Evolutionary conservation across 2,888 invertebrate genomes (phyloP).

Genomic region (Oxystoma pomonae): DNA sequence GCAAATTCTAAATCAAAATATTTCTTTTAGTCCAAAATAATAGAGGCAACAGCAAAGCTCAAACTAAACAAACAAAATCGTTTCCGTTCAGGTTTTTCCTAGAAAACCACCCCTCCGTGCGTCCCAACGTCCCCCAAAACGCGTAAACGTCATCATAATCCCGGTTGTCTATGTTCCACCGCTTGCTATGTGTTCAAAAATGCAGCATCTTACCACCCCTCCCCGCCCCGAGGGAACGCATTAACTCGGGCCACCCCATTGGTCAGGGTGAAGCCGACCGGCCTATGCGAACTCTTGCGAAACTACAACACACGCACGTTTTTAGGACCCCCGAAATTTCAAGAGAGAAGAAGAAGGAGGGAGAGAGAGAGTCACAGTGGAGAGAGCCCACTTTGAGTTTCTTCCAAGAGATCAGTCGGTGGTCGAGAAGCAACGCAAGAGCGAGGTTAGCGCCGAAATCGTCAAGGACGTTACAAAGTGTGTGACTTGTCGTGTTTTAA

Average conservation of each 20-base stretch:
- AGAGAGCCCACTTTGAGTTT: conserved; percentile 3
- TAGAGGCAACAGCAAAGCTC: background rate
- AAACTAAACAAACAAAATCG: background rate
- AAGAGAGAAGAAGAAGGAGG: background rate
- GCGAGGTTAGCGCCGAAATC: background rate
- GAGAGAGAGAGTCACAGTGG: background rate
- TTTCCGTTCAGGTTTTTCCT: background rate
- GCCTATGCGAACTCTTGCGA: conserved; percentile 44
- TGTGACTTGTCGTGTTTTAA: background rate
- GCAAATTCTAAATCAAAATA: background rate
- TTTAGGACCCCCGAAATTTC: conserved; percentile 21
- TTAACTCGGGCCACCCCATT: conserved; percentile 44
- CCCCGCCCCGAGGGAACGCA: conserved; percentile 38
- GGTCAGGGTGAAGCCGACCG: conserved; percentile 42
- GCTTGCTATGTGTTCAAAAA: conserved; percentile 43
- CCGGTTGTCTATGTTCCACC: conserved; percentile 14
- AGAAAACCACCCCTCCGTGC: conserved; percentile 1
- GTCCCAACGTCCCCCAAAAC: conserved; percentile 22
- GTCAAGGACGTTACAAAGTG: background rate
- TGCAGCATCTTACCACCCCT: conserved; percentile 47
- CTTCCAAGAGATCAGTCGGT: conserved; percentile 33
- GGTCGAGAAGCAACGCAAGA: conserved; percentile 18
- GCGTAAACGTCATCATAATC: conserved; percentile 36
- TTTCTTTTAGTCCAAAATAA: background rate
- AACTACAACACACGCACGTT: conserved; percentile 38